A percentile compares a stretch with the other conserved stretches of the same genome.
Evolutionary conservation across 2,888 invertebrate species (phyloP).

Genomic region (Uropetala carovei): DNA sequence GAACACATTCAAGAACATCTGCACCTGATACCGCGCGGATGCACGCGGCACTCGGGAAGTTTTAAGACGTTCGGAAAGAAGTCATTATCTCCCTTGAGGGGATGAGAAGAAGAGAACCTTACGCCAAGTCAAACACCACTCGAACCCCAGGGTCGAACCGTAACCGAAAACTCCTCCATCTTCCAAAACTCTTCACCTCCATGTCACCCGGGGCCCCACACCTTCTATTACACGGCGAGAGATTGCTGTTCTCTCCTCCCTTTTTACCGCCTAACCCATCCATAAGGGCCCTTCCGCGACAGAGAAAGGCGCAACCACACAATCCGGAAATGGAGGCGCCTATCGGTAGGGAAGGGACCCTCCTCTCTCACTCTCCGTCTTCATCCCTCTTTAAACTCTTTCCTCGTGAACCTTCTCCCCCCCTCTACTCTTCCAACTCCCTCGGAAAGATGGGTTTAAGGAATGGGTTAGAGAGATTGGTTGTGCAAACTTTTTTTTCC

Average conservation of each 20-base stretch:
- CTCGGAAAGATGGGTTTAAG: neutral
- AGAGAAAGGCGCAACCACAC: neutral
- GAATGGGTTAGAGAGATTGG: neutral
- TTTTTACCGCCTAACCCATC: too few relatives aligned
- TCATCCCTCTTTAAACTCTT: too few relatives aligned
- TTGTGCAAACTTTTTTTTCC: neutral
- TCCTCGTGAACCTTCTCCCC: too few relatives aligned
- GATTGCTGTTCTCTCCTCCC: neutral
- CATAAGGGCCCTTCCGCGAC: neutral
- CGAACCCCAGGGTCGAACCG: neutral
- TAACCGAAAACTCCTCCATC: neutral
- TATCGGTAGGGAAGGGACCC: neutral
- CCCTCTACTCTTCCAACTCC: neutral
- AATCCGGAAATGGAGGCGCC: slow-evolving; percentile 2
- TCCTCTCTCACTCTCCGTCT: too few relatives aligned
- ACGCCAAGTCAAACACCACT: neutral
- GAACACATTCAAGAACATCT: neutral
- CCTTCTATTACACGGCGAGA: neutral
- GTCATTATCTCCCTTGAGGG: neutral
- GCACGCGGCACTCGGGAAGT: neutral
- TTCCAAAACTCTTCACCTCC: neutral
- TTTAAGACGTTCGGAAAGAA: neutral
- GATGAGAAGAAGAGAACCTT: neutral
- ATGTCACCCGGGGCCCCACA: neutral
- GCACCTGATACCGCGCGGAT: neutral